These are phyloP conservation scores for Agrypnia vestita DNA, from an alignment of 1,140 invertebrate genomes.

Conservation along the genomic window DNA sequence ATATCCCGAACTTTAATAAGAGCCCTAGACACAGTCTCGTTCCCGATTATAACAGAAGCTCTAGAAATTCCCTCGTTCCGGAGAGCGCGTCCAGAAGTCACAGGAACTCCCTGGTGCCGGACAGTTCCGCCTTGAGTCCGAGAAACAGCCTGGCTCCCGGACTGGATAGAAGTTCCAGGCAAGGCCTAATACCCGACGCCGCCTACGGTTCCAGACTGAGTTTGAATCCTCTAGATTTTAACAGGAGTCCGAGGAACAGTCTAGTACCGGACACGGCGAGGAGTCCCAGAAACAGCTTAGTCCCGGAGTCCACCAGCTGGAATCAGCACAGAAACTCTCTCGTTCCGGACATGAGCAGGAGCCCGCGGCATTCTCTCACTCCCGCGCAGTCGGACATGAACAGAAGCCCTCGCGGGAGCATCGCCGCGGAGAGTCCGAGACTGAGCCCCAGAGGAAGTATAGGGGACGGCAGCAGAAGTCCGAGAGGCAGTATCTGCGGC, in stretches of 20 bases:
- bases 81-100: constrained; percentile 71
- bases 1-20: constrained; percentile 64
- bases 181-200: constrained; percentile 76
- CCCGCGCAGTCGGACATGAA: constrained; percentile 68
- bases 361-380: constrained; percentile 75
- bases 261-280: constrained; percentile 73
- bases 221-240: constrained; percentile 74
- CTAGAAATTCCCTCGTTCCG: constrained; percentile 77
- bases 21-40: constrained; percentile 71
- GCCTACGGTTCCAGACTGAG: constrained; percentile 72
- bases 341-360: constrained; percentile 70
- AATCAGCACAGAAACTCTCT: constrained; percentile 70
- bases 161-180: constrained; percentile 72
- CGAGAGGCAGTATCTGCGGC: constrained; percentile 77
- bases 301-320: constrained; percentile 74
- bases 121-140: constrained; percentile 69
- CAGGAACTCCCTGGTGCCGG: constrained; percentile 76
- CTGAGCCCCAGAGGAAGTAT: constrained; percentile 69
- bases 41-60: constrained; percentile 76
- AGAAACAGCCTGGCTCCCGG: constrained; percentile 73
- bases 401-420: constrained; percentile 77
- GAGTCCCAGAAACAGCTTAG: constrained; percentile 76
- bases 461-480: constrained; percentile 72
- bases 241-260: constrained; percentile 78
- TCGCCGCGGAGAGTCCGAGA: constrained; percentile 67